Evolutionary conservation across 2,888 invertebrate species (phyloP), one percentile per base, ranked within the genome.

Genomic region (Embidobia sp.): DNA sequence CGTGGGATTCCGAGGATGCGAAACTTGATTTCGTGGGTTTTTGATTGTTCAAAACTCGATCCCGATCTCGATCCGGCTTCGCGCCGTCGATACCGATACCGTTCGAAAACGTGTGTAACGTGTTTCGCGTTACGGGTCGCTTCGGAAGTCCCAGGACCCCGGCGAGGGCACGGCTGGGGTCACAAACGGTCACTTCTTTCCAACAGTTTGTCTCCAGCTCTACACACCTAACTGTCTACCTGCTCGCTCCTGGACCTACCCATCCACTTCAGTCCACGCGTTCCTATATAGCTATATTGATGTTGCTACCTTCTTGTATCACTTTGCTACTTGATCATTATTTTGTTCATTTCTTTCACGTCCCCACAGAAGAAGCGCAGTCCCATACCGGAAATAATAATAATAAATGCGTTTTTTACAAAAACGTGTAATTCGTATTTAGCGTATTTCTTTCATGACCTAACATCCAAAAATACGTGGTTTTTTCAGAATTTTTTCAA

Each of bases 101-200:
- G 69, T 48, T 42, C 75, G n/a, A 29, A 16, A 84, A 83, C 83
- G 81, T 82, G 84, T 76, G 80, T 80, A 84, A 85, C 85, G 86
- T 85, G 86, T 83, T 84, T 84, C 84, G 73, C 79, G 80, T 81
- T 84, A 82, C 79, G 83, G 84, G 83, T 80, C 84, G 79, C 46
- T 80, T 70, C 72, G 66, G 77, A 42, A 80, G 81, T 81, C 73
- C 80, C 77, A 72, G 81, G 69, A 81, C 81, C 78, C 79, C 61
- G 79, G 49, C 51, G 63, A 78, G 74, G 72, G 80, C 81, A 78
- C 66, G 67, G 64, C 67, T 48, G 76, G 80, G 84, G 82, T 81
- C 81, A 78, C 81, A 78, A 80, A 83, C 84, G 82, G 85, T 83
- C 82, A 78, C 61, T 80, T 74, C 74, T 72, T 73, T 80, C 67